These are phyloP conservation scores for Anthonomus grandis DNA, from an alignment of 1,140 invertebrate species.

Conservation along the genomic window DNA sequence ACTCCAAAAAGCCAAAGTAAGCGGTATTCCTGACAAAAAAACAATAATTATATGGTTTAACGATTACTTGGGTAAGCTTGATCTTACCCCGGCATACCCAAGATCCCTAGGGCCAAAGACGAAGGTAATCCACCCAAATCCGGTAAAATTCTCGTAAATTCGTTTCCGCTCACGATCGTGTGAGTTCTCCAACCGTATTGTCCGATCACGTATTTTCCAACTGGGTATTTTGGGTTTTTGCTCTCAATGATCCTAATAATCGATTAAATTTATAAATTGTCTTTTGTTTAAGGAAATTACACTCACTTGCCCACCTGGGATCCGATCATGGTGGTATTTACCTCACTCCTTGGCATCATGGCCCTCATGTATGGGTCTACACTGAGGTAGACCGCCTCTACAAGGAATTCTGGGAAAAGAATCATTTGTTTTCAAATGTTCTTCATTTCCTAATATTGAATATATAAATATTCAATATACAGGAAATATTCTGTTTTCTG, in stretches of 20 bases:
- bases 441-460: too few species aligned
- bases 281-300: too few species aligned
- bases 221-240: conserved; percentile 51
- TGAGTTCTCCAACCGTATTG: conserved; percentile 57
- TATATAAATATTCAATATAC: too few species aligned
- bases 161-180: conserved; percentile 45
- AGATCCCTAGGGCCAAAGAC: conserved; percentile 45
- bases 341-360: conserved; percentile 51
- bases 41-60: too few species aligned
- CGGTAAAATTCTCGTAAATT: conserved; percentile 40
- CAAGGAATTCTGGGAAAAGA: conserved; percentile 53
- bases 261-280: too few species aligned
- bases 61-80: too few species aligned
- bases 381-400: conserved; percentile 64
- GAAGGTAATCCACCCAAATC: conserved; percentile 51
- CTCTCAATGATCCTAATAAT: conserved; percentile 48
- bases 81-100: conserved; percentile 37
- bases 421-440: background rate
- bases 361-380: conserved; percentile 71
- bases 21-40: conserved; percentile 56
- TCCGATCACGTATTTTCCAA: conserved; percentile 52
- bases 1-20: conserved; percentile 67
- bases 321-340: conserved; percentile 61
- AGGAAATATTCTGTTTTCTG: too few species aligned
- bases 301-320: conserved; percentile 59